These are phyloP conservation scores for Hetaerina americana DNA, from an alignment of 1,140 invertebrate genomes.

Conservation along the genomic window DNA sequence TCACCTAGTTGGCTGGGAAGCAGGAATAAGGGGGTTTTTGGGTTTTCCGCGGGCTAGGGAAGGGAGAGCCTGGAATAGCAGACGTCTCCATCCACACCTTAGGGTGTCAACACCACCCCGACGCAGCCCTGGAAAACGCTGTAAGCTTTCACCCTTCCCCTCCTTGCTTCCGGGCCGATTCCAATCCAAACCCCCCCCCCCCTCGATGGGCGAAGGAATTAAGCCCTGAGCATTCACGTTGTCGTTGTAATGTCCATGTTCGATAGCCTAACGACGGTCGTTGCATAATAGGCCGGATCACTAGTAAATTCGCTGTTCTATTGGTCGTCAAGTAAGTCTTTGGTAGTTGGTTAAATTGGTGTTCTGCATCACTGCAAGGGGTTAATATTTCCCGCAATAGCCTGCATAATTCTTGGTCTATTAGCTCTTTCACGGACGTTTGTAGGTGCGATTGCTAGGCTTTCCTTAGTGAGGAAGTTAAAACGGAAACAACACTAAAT, in stretches of 20 bases:
- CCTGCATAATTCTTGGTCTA: background rate
- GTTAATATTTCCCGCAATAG: background rate
- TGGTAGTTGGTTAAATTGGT: background rate
- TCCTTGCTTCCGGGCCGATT: no score
- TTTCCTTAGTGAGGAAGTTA: no score
- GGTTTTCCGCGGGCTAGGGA: no score
- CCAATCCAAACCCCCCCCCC: background rate
- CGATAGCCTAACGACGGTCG: background rate
- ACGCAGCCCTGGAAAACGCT: background rate
- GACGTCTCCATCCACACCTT: background rate
- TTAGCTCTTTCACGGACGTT: no score
- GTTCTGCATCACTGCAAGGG: background rate
- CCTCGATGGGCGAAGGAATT: background rate
- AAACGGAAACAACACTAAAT: no score
- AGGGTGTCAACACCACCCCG: background rate
- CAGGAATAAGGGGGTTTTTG: no score
- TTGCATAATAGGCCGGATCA: background rate
- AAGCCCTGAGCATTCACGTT: no score
- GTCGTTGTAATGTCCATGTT: background rate
- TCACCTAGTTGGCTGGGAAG: no score
- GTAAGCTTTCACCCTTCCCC: background rate
- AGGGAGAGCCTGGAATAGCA: no score
- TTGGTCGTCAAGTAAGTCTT: background rate
- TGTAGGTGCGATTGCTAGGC: no score
- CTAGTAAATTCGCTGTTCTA: background rate